Conservation (phyloP, 2,113 vertebrate species). For the Muntiacus muntjak region DNA sequence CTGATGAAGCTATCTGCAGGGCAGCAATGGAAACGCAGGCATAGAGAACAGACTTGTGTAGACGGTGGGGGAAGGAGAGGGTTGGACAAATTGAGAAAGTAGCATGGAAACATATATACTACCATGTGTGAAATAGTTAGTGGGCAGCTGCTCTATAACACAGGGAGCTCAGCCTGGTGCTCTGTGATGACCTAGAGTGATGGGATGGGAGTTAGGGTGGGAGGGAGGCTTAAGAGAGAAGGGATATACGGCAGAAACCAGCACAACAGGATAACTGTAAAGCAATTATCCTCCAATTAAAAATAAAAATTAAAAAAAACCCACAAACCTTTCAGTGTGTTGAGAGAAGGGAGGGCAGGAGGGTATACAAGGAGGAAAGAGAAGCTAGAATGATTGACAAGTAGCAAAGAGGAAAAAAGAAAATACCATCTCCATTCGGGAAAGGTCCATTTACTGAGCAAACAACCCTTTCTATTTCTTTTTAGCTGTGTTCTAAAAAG, state of each 20-base stretch:
- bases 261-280: not conserved
- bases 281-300: not conserved
- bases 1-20: not conserved
- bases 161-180: not conserved
- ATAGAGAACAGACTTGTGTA: not conserved
- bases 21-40: not conserved
- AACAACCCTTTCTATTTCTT: not conserved
- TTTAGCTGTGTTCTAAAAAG: slow-evolving; percentile 38
- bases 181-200: not conserved
- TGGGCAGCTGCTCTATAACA: not conserved
- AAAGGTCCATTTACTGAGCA: slow-evolving; percentile 21
- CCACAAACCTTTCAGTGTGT: not conserved
- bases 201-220: not conserved
- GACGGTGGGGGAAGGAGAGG: not conserved
- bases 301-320: not conserved
- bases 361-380: not conserved
- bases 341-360: not conserved
- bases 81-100: not conserved
- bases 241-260: not conserved
- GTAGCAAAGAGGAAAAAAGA: not conserved
- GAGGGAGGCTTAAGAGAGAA: not conserved
- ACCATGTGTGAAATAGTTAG: fast-evolving
- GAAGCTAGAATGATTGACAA: not conserved
- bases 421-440: not conserved
- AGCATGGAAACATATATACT: not conserved